A percentile compares a stretch with the other conserved stretches of the same genome.
Conservation (phyloP, 1,140 invertebrate species). For the Drosophila trapezifrons region DNA sequence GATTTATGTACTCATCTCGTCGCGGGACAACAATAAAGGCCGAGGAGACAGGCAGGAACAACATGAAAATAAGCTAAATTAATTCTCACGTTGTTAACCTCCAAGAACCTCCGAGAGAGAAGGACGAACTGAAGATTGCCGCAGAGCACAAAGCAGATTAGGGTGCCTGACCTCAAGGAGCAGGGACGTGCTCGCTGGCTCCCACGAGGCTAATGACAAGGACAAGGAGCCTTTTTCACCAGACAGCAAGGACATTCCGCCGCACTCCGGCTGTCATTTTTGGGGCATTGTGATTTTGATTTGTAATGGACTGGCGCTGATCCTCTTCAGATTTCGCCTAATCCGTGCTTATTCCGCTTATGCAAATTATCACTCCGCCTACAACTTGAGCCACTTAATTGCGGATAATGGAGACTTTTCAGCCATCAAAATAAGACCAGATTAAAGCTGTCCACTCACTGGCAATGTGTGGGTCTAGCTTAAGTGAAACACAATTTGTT, state of each 20-base stretch:
- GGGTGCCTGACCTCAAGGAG: slow-evolving; percentile 43
- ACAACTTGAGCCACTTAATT: slow-evolving; percentile 39
- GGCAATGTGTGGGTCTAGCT: neutral
- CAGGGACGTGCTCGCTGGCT: slow-evolving; percentile 43
- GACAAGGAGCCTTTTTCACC: slow-evolving; percentile 2
- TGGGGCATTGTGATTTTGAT: slow-evolving; percentile 41
- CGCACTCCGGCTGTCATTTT: neutral
- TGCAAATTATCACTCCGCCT: slow-evolving; percentile 23
- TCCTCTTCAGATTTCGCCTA: slow-evolving; percentile 32
- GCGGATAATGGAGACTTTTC: slow-evolving; percentile 27
- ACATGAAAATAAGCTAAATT: slow-evolving; percentile 51
- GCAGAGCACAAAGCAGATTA: slow-evolving; percentile 51
- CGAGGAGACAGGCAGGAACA: slow-evolving; percentile 19
- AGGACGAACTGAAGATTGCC: slow-evolving; percentile 47
- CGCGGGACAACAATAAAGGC: slow-evolving; percentile 28
- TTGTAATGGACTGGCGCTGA: slow-evolving; percentile 42
- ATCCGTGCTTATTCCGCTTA: slow-evolving; percentile 28
- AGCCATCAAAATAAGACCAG: neutral
- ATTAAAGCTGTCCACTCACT: slow-evolving; percentile 9
- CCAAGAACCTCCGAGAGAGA: slow-evolving; percentile 7
- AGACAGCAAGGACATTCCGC: slow-evolving; percentile 28
- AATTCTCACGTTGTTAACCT: slow-evolving; percentile 51
- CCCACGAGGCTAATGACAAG: slow-evolving; percentile 47
- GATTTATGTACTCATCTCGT: slow-evolving; percentile 24
- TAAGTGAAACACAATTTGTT: slow-evolving; percentile 29